Evolutionary conservation across 2,113 vertebrate species (phyloP), one percentile per base, ranked within the genome.

Genomic region (Dasypus novemcinctus): DNA sequence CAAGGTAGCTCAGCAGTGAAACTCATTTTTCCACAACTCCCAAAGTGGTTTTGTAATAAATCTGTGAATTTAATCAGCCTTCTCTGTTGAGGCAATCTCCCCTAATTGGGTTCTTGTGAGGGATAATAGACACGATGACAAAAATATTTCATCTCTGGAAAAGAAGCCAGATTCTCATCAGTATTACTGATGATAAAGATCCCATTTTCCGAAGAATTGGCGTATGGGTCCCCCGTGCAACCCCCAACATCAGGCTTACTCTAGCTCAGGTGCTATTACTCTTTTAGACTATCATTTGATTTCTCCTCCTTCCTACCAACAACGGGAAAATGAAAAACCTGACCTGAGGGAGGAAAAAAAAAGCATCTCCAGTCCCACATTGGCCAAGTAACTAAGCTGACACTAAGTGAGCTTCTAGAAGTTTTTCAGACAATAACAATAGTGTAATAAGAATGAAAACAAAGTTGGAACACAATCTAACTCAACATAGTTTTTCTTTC

Each of bases 11-110:
- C 86, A 63, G 84, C 95, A 95, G 82, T 84, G 87, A 96, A 92
- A 90, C 71, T 95, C 84, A 93, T 95, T 97, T 57, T 93, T 84
- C 94, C 46, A 85, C 46, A 93, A 43, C 52, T 96, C 92, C 96
- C 90, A 52, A 90, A 83, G 72, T 64, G 52, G 52, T 87, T 96
- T 87, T 92, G 84, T 59, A 90, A 82, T 94, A 87, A 92, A 96
- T 94, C 96, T 95, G 87, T 93, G 71, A 96, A 94, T 91, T 91
- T 92, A 91, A 92, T 96, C 95, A 90, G 38, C 41, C 63, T 86
- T 64, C 54, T 95, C 89, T 81, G 64, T 61, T 84, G 76, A 93
- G 71, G 57, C 91, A 87, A 75, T 89, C 85, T 94, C 89, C n/a
- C 46, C 63, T 97, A 91, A 93, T 80, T 95, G 93, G 79, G 43